Evolutionary conservation across 1,140 invertebrate genomes (phyloP).

Genomic region (Maniola jurtina): DNA sequence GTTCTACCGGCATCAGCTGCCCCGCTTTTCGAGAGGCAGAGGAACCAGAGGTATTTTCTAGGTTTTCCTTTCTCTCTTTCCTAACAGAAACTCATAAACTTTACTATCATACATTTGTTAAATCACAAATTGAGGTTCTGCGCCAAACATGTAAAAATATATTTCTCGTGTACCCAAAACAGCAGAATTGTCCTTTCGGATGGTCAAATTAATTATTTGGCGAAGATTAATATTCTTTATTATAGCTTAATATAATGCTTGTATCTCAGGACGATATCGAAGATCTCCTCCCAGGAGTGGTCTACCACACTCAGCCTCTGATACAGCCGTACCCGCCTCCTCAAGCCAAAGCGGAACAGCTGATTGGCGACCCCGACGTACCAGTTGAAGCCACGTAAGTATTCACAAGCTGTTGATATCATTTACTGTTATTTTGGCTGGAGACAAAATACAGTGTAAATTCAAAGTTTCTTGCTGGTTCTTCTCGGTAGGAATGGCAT

Average conservation of each 20-base stretch:
- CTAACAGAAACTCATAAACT: neutral
- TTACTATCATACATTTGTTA: neutral
- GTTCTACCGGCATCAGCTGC: constrained; percentile 84
- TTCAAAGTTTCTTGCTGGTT: no score
- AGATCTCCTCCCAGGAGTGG: constrained; percentile 73
- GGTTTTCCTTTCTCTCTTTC: neutral
- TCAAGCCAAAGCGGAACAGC: constrained; percentile 82
- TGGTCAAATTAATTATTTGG: no score
- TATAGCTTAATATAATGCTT: neutral
- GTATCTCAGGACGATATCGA: constrained; percentile 72
- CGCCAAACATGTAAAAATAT: no score
- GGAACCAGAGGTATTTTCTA: constrained; percentile 51
- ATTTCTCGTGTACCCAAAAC: no score
- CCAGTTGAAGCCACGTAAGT: constrained; percentile 88
- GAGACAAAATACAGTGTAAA: no score
- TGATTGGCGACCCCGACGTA: constrained; percentile 84
- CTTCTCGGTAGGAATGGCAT: no score
- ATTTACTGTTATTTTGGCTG: constrained; percentile 4
- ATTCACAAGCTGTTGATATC: neutral
- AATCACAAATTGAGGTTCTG: neutral
- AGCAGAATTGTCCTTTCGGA: no score
- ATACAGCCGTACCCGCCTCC: constrained; percentile 85
- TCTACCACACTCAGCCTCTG: constrained; percentile 82
- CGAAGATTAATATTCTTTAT: no score
- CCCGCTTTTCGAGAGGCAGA: constrained; percentile 63